Evolutionary conservation across 2,888 invertebrate genomes (phyloP).

Genomic region (Drosophila putrida): DNA sequence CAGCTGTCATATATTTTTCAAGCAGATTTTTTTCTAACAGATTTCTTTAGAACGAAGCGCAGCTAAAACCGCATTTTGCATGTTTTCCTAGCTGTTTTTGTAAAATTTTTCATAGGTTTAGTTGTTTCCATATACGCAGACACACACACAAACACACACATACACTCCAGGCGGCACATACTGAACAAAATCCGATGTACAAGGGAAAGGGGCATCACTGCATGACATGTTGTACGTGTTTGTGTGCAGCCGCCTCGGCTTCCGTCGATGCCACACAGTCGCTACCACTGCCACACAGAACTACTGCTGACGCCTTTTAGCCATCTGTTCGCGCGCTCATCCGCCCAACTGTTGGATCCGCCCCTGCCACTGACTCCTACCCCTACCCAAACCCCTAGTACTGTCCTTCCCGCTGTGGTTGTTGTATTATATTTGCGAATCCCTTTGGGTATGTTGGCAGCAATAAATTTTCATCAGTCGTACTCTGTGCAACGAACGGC

Average conservation of each 20-base stretch:
- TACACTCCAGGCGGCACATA: slow-evolving; percentile 18
- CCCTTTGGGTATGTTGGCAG: slow-evolving; percentile 80
- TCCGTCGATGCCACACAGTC: slow-evolving; percentile 31
- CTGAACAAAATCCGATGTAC: slow-evolving; percentile 6
- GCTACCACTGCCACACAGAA: slow-evolving; percentile 19
- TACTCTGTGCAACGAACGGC: slow-evolving; percentile 49
- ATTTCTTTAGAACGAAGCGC: slow-evolving; percentile 54
- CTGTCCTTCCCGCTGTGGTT: slow-evolving; percentile 46
- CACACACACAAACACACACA: slow-evolving; percentile 16
- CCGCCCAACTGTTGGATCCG: slow-evolving; percentile 57
- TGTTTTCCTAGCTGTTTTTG: slow-evolving; percentile 70
- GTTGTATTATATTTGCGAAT: slow-evolving; percentile 79
- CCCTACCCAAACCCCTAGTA: neutral
- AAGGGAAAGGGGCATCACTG: slow-evolving; percentile 38
- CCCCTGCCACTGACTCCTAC: slow-evolving; percentile 9
- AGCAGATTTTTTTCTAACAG: slow-evolving; percentile 59
- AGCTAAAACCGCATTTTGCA: slow-evolving; percentile 76
- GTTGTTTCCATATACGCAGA: slow-evolving; percentile 41
- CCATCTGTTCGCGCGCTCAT: slow-evolving; percentile 62
- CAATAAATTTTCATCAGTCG: slow-evolving; percentile 80
- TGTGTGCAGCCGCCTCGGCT: slow-evolving; percentile 55
- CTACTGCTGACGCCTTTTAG: slow-evolving; percentile 44
- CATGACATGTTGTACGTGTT: slow-evolving; percentile 75
- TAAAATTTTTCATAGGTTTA: slow-evolving; percentile 75
- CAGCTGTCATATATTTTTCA: slow-evolving; percentile 74